Conservation (phyloP, 2,888 invertebrate species). For the Amphipyra tragopoginis region DNA sequence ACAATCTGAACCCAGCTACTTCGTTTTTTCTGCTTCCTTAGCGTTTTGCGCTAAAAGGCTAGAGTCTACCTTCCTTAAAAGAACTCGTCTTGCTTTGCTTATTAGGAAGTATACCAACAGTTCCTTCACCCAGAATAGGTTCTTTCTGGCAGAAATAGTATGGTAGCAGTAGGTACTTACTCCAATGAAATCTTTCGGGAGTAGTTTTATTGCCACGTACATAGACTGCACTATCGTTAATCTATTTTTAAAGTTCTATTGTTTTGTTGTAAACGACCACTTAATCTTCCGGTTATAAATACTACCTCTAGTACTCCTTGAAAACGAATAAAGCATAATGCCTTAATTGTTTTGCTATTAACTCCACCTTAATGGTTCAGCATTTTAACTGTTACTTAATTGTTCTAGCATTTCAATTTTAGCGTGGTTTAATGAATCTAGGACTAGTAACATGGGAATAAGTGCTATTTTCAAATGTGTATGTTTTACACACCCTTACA, state of each 20-base stretch:
- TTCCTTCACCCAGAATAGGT: too few species aligned
- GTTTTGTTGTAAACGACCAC: conserved; percentile 7
- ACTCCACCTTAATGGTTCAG: conserved; percentile 37
- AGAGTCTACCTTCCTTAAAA: conserved; percentile 31
- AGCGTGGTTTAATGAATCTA: conserved; percentile 3
- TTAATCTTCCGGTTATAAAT: conserved; percentile 16
- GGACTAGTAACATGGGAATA: not conserved
- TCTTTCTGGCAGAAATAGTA: too few species aligned
- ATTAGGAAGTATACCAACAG: too few species aligned
- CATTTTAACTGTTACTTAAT: conserved; percentile 26
- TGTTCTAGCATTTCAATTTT: conserved; percentile 2
- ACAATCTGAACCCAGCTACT: too few species aligned
- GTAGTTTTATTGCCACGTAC: too few species aligned
- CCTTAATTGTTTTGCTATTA: conserved; percentile 41
- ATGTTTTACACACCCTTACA: not conserved
- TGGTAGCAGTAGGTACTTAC: too few species aligned
- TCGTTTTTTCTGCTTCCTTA: not conserved
- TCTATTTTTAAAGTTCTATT: too few species aligned
- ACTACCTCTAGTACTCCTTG: conserved; percentile 14
- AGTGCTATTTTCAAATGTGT: conserved; percentile 8
- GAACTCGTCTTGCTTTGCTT: conserved; percentile 10
- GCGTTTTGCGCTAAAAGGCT: conserved; percentile 1
- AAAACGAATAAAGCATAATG: conserved; percentile 37
- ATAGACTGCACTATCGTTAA: too few species aligned
- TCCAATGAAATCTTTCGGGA: too few species aligned